Base-by-base conservation (phyloP, 2,113 vertebrate species). In the Tragulus kanchil region DNA sequence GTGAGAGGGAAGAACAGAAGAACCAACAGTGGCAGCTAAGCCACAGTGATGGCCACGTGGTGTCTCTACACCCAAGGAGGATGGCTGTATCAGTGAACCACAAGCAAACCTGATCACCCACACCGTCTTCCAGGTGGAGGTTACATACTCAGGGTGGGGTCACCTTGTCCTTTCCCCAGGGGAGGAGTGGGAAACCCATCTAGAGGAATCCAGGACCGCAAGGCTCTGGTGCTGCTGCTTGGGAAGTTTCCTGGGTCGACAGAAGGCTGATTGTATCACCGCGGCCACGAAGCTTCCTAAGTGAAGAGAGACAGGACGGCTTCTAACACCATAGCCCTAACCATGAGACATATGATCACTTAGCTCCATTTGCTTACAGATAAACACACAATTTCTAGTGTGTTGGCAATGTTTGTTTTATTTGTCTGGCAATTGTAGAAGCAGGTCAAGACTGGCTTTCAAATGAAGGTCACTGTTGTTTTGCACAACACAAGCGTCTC, bases 371-470 rank as follows among this genome's bases (percentile, higher is more conserved):
- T 92, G 45, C 79, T 97, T 96, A 23, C 65, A 54, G 62, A 84
- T 54, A 95, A 94, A 82, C 12, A 26, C 17, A 71, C 52, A 65
- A n/a, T 42, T 73, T 87, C 73, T 16, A 50, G 61, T 23, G 31
- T 21, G 31, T 11, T 58, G 78, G 62, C 54, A 50, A 4, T n/a
- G 71, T 77, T 96, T 89, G 62, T 97, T 54, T 64, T 91, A 83
- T 94, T 92, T 94, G 56, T 67, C 64, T 89, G 26, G 77, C 50
- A 86, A 96, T 86, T 84, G 42, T 79, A 88, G 42, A 73, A 94
- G 89, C 83, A 95, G 31, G 69, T 91, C 90, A 97, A 97, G 56
- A 71, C 42, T 81, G 58, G 26, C 16, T 95, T 95, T 89, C 14
- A 26, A 89, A 59, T 64, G 62, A 85, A 94, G 23, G 79, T 96